Percentiles rank a stretch among this genome's conserved stretches.
These are phyloP conservation scores for Xestia sexstrigata DNA, from an alignment of 2,888 invertebrate species.

Conservation along the genomic window DNA sequence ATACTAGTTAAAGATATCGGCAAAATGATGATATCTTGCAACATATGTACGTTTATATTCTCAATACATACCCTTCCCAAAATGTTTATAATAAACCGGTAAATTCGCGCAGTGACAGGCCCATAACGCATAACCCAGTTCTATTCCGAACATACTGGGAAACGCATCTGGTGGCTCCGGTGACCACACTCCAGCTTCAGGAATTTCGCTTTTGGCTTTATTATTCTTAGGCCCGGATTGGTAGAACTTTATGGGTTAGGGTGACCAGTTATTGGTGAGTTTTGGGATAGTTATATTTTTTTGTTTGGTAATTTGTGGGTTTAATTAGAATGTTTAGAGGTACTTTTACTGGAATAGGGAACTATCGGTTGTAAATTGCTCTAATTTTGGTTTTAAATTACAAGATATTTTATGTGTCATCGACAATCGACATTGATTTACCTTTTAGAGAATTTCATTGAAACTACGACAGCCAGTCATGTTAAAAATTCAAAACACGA, in stretches of 20 bases:
- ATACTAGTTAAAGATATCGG: too few species aligned
- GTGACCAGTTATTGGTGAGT: constrained; percentile 49
- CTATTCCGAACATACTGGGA: constrained; percentile 49
- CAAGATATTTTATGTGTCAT: neutral
- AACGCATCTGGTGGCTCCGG: constrained; percentile 73
- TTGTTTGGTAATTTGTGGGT: constrained; percentile 14
- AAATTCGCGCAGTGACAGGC: constrained; percentile 27
- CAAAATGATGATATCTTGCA: too few species aligned
- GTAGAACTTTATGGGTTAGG: constrained; percentile 70
- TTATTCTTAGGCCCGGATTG: constrained; percentile 68
- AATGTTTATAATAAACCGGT: constrained; percentile 12
- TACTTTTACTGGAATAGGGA: neutral
- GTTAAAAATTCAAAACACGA: neutral
- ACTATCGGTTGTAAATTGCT: neutral
- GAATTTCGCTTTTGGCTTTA: constrained; percentile 71
- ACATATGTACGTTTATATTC: too few species aligned
- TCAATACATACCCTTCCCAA: too few species aligned
- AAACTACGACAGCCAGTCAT: neutral
- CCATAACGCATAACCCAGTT: constrained; percentile 34
- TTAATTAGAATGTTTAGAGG: neutral
- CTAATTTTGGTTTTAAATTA: neutral
- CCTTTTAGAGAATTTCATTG: neutral
- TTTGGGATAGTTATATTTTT: constrained; percentile 1
- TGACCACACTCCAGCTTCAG: constrained; percentile 70
- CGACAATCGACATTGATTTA: neutral